Evolutionary conservation across 1,140 invertebrate genomes (phyloP).

Genomic region (Patella vulgata): DNA sequence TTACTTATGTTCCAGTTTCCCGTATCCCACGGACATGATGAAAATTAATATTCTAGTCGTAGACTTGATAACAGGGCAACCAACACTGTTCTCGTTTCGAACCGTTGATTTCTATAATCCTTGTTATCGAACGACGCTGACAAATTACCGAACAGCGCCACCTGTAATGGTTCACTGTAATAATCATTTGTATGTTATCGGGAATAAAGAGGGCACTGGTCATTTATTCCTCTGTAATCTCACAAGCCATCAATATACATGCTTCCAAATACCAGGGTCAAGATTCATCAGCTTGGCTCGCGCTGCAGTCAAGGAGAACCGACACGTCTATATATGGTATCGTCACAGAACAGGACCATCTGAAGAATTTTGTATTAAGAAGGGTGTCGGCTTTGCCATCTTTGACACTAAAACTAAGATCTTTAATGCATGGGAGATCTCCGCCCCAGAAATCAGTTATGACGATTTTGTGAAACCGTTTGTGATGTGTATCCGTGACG

Average conservation of each 20-base stretch:
- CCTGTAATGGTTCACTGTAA: slow-evolving; percentile 58
- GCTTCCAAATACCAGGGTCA: slow-evolving; percentile 59
- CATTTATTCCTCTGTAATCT: slow-evolving; percentile 61
- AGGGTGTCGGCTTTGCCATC: slow-evolving; percentile 61
- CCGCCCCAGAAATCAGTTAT: slow-evolving; percentile 58
- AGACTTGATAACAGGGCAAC: slow-evolving; percentile 52
- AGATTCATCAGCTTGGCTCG: slow-evolving; percentile 60
- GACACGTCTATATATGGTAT: slow-evolving; percentile 60
- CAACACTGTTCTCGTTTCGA: slow-evolving; percentile 56
- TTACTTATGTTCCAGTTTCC: slow-evolving; percentile 61
- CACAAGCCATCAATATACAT: slow-evolving; percentile 56
- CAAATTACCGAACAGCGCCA: slow-evolving; percentile 57
- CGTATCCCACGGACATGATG: slow-evolving; percentile 62
- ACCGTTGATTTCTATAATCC: slow-evolving; percentile 58
- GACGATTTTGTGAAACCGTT: slow-evolving; percentile 58
- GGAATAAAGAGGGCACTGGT: slow-evolving; percentile 60
- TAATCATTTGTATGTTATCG: slow-evolving; percentile 55
- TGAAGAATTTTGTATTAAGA: slow-evolving; percentile 63
- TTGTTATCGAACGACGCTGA: slow-evolving; percentile 59
- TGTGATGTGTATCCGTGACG: slow-evolving; percentile 54
- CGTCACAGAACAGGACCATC: slow-evolving; percentile 61
- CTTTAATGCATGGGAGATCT: slow-evolving; percentile 54
- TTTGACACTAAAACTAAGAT: slow-evolving; percentile 60
- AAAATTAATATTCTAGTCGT: slow-evolving; percentile 60
- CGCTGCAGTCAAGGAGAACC: slow-evolving; percentile 52